phyloP scores from a whole-genome alignment of 1,140 invertebrate genomes.

The Zaprionus africanus region DNA sequence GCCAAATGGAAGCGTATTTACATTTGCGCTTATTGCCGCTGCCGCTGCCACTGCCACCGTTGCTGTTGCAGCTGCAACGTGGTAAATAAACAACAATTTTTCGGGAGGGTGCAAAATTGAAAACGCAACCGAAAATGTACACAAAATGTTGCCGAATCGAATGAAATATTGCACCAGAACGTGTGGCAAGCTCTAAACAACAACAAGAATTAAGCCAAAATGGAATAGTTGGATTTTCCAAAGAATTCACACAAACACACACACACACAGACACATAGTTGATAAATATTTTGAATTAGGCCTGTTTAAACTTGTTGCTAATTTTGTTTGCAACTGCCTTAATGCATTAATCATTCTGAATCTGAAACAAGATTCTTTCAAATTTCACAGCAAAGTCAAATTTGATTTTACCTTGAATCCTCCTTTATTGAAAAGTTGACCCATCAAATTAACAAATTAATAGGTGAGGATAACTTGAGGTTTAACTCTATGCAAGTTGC shows the following conservation, averaged over 20 bases:
- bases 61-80: conserved; percentile 23
- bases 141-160: conserved; percentile 47
- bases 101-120: conserved; percentile 43
- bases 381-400: background rate
- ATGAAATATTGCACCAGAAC: conserved; percentile 41
- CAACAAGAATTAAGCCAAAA: background rate
- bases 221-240: background rate
- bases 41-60: background rate
- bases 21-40: conserved; percentile 55
- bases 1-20: conserved; percentile 54
- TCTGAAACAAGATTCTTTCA: background rate
- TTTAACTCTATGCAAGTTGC: background rate
- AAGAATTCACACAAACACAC: background rate
- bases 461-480: background rate
- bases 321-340: background rate
- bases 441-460: background rate
- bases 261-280: background rate
- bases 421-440: background rate
- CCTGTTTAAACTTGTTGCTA: conserved; percentile 5
- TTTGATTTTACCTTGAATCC: background rate
- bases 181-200: conserved; percentile 29
- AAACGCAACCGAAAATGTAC: conserved; percentile 48
- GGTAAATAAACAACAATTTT: conserved; percentile 48
- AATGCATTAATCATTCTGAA: background rate
- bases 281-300: background rate